phyloP scores from a whole-genome alignment of 2,888 invertebrate species.

The Nemoura dubitans region DNA sequence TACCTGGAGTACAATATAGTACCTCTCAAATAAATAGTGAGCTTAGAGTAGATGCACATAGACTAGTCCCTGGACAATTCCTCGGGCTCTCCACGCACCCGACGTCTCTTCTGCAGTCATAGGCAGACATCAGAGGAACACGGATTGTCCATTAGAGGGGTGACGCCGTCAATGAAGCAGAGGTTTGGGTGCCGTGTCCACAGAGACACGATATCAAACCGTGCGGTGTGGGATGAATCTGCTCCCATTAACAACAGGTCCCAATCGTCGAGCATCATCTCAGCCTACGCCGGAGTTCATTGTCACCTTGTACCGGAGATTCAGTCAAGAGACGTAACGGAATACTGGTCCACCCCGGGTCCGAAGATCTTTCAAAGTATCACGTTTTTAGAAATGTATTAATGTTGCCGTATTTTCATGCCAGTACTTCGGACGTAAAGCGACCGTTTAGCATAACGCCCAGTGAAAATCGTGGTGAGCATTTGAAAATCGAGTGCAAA shows the following conservation, averaged over 20 bases:
- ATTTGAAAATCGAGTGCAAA: no score
- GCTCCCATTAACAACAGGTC: constrained; percentile 36
- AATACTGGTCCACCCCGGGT: not conserved
- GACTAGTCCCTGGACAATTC: not conserved
- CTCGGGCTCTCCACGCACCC: not conserved
- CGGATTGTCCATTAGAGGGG: constrained; percentile 40
- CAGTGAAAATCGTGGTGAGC: no score
- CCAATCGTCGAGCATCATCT: not conserved
- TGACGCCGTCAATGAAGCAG: not conserved
- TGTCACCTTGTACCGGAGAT: not conserved
- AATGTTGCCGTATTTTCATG: no score
- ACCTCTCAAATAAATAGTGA: no score
- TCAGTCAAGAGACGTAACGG: not conserved
- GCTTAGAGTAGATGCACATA: no score
- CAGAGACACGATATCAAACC: not conserved
- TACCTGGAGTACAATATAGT: no score
- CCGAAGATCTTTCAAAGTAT: no score
- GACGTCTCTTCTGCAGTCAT: not conserved
- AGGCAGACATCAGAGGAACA: constrained; percentile 25
- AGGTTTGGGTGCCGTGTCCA: constrained; percentile 16
- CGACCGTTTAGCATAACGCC: no score
- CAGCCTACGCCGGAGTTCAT: not conserved
- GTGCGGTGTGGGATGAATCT: not conserved
- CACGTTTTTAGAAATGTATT: no score
- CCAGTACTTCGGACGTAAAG: no score